Evolutionary conservation across 2,888 invertebrate genomes (phyloP).

Genomic region (Rotaria macrura): DNA sequence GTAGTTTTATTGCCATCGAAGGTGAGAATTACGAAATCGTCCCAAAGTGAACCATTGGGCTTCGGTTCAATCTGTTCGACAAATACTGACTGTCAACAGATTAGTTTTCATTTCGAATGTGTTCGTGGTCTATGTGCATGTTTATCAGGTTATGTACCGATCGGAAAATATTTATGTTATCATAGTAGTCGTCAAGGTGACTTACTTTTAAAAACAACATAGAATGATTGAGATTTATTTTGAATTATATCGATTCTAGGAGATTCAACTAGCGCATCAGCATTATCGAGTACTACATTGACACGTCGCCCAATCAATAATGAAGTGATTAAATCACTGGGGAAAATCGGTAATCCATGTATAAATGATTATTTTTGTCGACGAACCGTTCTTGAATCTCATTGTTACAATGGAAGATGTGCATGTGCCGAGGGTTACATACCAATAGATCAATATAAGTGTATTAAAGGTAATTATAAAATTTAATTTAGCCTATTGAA

Average conservation of each 20-base stretch:
- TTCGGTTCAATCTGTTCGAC: background rate
- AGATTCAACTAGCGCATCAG: background rate
- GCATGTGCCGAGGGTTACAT: background rate
- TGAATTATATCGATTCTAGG: background rate
- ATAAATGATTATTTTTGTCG: conserved; percentile 11
- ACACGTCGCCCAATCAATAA: background rate
- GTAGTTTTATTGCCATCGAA: background rate
- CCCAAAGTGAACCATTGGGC: background rate
- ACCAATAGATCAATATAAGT: background rate
- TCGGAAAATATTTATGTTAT: background rate
- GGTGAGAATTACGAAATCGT: background rate
- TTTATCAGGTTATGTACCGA: background rate
- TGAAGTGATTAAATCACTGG: background rate
- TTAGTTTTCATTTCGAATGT: background rate
- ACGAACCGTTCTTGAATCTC: background rate
- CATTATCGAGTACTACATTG: background rate
- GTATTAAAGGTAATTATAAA: background rate
- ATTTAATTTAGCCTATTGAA: background rate
- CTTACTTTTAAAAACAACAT: background rate
- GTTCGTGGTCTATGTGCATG: background rate
- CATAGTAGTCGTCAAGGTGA: background rate
- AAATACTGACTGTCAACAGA: background rate
- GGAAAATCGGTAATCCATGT: background rate
- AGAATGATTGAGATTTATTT: background rate
- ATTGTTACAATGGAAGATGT: conserved; percentile 15